Evolutionary conservation across 2,888 invertebrate genomes (phyloP), one percentile per base, ranked within the genome.

Genomic region (Chouioia cunea): DNA sequence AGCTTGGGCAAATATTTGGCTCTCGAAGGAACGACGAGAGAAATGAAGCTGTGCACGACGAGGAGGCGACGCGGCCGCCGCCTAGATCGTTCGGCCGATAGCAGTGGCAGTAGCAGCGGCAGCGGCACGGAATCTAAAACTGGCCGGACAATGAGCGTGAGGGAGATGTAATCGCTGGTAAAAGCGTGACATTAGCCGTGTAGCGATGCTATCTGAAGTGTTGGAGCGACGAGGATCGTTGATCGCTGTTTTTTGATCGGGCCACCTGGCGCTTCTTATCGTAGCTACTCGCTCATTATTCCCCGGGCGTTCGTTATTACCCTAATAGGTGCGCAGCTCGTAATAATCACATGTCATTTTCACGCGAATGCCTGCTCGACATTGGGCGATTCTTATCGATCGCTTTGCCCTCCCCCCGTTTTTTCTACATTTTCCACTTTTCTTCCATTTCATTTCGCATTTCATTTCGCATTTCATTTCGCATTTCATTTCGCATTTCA

Each of bases 271-370:
- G 50, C 58, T 52, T 22, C 22, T 58, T 22, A 14, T 44, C 60
- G 65, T 77, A 73, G 76, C 79, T 80, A 78, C 80, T 81, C 80
- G 77, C 74, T 79, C 77, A 78, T 6, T 27, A 81, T 81, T 6
- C 6, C 27, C 6, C 27, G n/a, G n/a, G n/a, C n/a, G n/a, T 76
- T 80, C 80, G 78, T 80, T 81, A 80, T 77, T 73, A 79, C 77
- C 78, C 81, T 81, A 79, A 80, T 81, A 83, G n/a, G n/a, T n/a
- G n/a, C n/a, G 79, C 79, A 79, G 79, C 77, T 78, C 77, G 75
- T 79, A 79, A 80, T 77, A 79, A 80, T 77, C 78, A 78, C 76
- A 77, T 79, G 78, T 80, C 77, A 80, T 79, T 80, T 80, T 75
- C 73, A n/a, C n/a, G 36, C 6, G 12, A 36, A 10, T 10, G 36